These are phyloP conservation scores for Bellardia bayeri DNA, from an alignment of 2,888 invertebrate species.

Conservation along the genomic window DNA sequence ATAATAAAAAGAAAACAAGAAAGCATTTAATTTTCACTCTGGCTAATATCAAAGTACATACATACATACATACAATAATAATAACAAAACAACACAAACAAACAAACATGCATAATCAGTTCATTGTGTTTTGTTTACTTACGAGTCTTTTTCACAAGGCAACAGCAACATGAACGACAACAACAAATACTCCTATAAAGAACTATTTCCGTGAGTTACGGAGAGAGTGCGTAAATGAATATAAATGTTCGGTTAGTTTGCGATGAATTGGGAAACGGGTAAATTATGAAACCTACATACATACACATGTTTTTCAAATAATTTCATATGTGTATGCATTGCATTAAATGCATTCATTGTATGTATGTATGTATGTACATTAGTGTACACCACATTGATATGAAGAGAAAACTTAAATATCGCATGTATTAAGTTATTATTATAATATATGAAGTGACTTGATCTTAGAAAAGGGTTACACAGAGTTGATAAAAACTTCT, in stretches of 20 bases:
- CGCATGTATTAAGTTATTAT: too few species aligned
- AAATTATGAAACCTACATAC: constrained; percentile 38
- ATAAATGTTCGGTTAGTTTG: constrained; percentile 43
- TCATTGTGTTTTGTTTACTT: constrained; percentile 52
- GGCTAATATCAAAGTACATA: constrained; percentile 53
- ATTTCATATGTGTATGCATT: not conserved
- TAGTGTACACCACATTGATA: too few species aligned
- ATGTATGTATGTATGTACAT: too few species aligned
- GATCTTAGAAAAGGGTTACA: too few species aligned
- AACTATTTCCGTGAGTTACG: constrained; percentile 38
- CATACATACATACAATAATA: too few species aligned
- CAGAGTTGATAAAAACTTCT: too few species aligned
- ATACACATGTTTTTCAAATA: not conserved
- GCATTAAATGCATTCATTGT: not conserved
- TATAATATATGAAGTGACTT: too few species aligned
- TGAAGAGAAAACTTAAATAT: too few species aligned
- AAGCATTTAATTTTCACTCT: constrained; percentile 48
- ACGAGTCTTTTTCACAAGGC: constrained; percentile 10
- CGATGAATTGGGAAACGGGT: constrained; percentile 21
- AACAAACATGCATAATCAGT: constrained; percentile 47
- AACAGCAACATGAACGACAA: constrained; percentile 22
- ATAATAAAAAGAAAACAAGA: constrained; percentile 23
- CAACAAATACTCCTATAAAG: constrained; percentile 2
- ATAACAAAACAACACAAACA: constrained; percentile 13
- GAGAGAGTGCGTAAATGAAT: constrained; percentile 14